Base-by-base conservation (phyloP, 2,888 invertebrate genomes). In the Ryuthela nishihirai region DNA sequence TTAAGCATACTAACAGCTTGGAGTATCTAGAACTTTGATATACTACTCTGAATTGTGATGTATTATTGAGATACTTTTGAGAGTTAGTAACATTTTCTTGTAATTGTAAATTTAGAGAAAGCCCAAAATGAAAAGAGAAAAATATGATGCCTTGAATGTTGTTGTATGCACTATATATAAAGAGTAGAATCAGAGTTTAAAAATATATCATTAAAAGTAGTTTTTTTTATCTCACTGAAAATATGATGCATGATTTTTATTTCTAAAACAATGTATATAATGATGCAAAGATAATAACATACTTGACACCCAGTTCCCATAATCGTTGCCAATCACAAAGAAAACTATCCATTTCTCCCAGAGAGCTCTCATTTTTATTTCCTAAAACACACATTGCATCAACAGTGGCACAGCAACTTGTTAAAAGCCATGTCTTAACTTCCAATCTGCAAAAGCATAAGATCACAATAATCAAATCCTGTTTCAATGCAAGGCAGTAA, bases 291-390 rank as follows among this genome's bases (percentile, higher is more conserved):
- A 10, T 38, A 5, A 15, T 38, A 20, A 3, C 32, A 23, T 43
- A 59, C 58, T 59, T 59, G 0, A 59, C 53, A 43, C 38, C 58
- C 12, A 59, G 29, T 36, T 59, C 58, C 58, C 58, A 59, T n/a
- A 59, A 35, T 17, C 48, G 46, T 20, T 48, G 48, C 58, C 52
- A 59, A 0, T 59, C 20, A 34, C 45, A 59, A 39, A 24, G 17
- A 24, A 35, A 7, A 12, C 9, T 12, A 29, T 29, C 9, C 29
- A 29, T 12, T 7, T 29, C 12, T 29, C 12, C 29, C 7, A 12
- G 12, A 29, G 29, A 9, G 7, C 29, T 12, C 12, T 29, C n/a
- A 5, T 24, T 32, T 35, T 26, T 36, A 34, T 6, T 21, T 3
- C 53, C 47, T 39, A 59, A 52, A 10, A 29, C 29, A 29, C 29